Evolutionary conservation across 2,113 vertebrate genomes (phyloP), one percentile per base, ranked within the genome.

Genomic region (Falcunculus frontatus): DNA sequence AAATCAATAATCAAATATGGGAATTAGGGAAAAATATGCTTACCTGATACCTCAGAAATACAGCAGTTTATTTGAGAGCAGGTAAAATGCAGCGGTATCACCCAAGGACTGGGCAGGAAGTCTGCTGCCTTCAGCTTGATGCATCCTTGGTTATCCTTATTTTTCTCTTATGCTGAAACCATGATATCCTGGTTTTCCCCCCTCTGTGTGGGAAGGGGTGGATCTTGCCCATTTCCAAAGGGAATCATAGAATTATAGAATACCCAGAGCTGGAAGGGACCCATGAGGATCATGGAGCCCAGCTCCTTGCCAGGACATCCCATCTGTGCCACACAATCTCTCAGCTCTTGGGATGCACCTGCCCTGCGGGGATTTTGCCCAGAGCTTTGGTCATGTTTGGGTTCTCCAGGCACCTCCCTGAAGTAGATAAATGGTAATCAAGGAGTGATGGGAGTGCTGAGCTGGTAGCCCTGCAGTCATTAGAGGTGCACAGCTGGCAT

Each of bases 401-500:
- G 33, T 32, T 65, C 79, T 89, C 35, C 52, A 67, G 27, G 30
- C 9, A 2, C 6, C 33, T 50, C 76, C 17, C 15, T 62, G 68
- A 46, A 39, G 86, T 39, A 39, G 56, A 81, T 70, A 37, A 89
- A 81, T 53, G 53, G 25, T 6, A 39, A 76, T 72, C 65, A 77
- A 80, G 78, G 63, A 59, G 60, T 33, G 17, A 59, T 16, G 56
- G 44, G 53, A 78, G 44, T 13, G 62, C 35, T 25, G 84, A 79
- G 83, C 39, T 17, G 10, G 59, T 57, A 74, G 69, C 64, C 16
- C 70, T 4, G 4, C 30, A 76, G 55, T 26, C 75, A 65, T 76
- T n/a, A 87, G 88, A 88, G 80, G 42, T 23, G n/a, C 67, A 41
- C 92, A 95, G 79, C 79, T 95, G 95, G 90, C 63, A 79, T 92